Evolutionary conservation across 2,888 invertebrate genomes (phyloP), one percentile per base, ranked within the genome.

Genomic region (Pinctada fucata): DNA sequence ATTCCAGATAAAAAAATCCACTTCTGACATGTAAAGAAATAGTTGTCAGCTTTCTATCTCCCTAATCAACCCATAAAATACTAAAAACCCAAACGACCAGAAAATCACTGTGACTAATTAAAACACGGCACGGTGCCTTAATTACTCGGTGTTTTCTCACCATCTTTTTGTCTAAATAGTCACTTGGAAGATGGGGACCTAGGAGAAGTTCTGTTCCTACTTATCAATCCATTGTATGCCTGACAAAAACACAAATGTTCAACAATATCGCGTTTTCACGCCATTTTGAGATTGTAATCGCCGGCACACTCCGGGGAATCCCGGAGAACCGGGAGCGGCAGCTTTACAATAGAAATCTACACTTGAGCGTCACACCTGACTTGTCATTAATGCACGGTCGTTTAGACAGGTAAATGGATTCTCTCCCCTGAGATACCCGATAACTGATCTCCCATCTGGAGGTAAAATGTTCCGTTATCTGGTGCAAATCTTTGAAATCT

Each of bases 221-320:
- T 0, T 45, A 8, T 47, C 68, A 8, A 48, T 58, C 69, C 63
- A 31, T 74, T 69, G 74, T 52, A 13, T 50, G 74, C 72, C 73
- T 78, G 78, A 78, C 78, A 69, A 74, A 78, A 78, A 74, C 73
- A 78, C 72, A 78, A 78, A 68, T 74, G 73, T 74, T 73, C 69
- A 69, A 73, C 69, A 13, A 65, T 78, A 78, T 72, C 58, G 69
- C 73, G 70, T 78, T 78, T 74, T 78, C 72, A 69, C 50, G 50
- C 58, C 63, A 50, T 50, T 58, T 78, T 78, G 63, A 65, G 63
- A 70, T 73, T 51, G 51, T 73, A 65, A 78, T 78, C 67, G 47
- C 48, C 69, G 63, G 68, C 78, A 73, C 67, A 48, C 67, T 52
- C 49, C 70, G 69, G 49, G 64, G 52, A 48, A 47, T 48, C 69